Conservation (phyloP, 30 jellyfish, hydroid and myxozoan species). For the Hydractinia symbiolongicarpus region DNA sequence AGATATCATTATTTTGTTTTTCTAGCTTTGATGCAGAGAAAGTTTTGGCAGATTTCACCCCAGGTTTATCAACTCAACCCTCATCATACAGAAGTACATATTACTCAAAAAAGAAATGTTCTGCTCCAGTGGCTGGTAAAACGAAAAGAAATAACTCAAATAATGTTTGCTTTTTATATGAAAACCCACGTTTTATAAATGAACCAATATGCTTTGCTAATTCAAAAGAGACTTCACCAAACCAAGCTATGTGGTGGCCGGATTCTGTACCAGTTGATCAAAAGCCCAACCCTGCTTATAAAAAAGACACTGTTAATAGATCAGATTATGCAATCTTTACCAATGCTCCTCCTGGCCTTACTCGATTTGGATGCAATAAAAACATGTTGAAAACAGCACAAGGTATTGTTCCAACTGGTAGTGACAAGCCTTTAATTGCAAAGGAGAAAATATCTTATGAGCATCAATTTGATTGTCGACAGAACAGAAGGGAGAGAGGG, state of each 20-base stretch:
- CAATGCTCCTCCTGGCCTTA: slow-evolving; percentile 29
- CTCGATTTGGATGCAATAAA: slow-evolving; percentile 45
- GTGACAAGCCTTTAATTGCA: slow-evolving; percentile 14
- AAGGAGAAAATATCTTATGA: slow-evolving; percentile 51
- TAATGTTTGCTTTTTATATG: slow-evolving; percentile 46
- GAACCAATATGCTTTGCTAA: slow-evolving; percentile 73
- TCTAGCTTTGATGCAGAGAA: slow-evolving; percentile 48
- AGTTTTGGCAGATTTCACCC: slow-evolving; percentile 55
- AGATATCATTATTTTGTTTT: slow-evolving; percentile 1
- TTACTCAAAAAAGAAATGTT: background rate
- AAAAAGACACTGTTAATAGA: slow-evolving; percentile 39
- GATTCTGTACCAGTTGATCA: slow-evolving; percentile 26
- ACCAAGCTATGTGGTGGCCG: slow-evolving; percentile 78
- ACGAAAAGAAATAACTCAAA: slow-evolving; percentile 37
- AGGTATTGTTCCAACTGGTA: slow-evolving; percentile 52
- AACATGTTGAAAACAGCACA: slow-evolving; percentile 34
- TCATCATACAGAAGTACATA: slow-evolving; percentile 3
- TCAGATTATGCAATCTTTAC: slow-evolving; percentile 19
- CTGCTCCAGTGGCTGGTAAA: slow-evolving; percentile 50
- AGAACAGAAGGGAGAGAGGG: slow-evolving; percentile 53
- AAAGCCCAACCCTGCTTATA: slow-evolving; percentile 34
- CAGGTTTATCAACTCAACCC: background rate
- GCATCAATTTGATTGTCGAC: slow-evolving; percentile 61
- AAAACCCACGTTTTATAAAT: slow-evolving; percentile 63
- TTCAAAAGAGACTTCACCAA: slow-evolving; percentile 23